Base-by-base conservation (phyloP, 2,113 vertebrate genomes). In the Melanerpes aurifrons region DNA sequence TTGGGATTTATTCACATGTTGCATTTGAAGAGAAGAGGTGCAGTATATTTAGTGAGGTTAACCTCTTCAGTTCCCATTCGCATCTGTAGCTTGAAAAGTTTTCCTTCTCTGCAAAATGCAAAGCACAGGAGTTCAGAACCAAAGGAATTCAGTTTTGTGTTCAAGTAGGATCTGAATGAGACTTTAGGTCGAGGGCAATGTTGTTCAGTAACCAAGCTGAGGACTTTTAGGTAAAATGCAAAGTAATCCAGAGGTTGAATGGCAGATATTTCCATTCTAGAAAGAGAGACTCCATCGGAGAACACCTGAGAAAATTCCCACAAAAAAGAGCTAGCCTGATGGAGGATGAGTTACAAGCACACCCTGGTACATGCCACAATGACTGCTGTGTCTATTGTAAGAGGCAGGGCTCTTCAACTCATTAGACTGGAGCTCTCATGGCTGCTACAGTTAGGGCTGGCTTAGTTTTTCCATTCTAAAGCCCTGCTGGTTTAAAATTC, bases 401-500 rank as follows among this genome's bases (percentile, higher is more conserved):
- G 66, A 80, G 87, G 90, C 11, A 19, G 19, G 43, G 10, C 32
- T 84, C 58, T 92, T 43, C 45, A 58, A 7, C 82, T 96, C 61
- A 35, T 91, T 93, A 87, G 32, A 11, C 43, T 70, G 82, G 86
- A 90, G 68, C 57, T 53, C 69, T n/a, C 77, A 80, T 78, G 58
- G 73, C 68, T 83, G 61, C 57, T 77, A 9, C 66, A 57, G 73
- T 86, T 68, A 48, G 70, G 48, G 45, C 58, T 93, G 70, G 25
- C 77, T 78, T 78, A 81, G 40, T 54, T 88, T 93, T 92, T 88
- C 37, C 26, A 9, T 90, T 92, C 83, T 72, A 81, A 84, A 93
- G 58, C 40, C 77, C 67, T 84, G 67, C 92, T 95, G 88, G 5
- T 90, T 82, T 87, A 90, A 96, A 96, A 93, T 89, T 75, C 54